Conservation (phyloP, 2,113 vertebrate genomes). For the Chloebia gouldiae region DNA sequence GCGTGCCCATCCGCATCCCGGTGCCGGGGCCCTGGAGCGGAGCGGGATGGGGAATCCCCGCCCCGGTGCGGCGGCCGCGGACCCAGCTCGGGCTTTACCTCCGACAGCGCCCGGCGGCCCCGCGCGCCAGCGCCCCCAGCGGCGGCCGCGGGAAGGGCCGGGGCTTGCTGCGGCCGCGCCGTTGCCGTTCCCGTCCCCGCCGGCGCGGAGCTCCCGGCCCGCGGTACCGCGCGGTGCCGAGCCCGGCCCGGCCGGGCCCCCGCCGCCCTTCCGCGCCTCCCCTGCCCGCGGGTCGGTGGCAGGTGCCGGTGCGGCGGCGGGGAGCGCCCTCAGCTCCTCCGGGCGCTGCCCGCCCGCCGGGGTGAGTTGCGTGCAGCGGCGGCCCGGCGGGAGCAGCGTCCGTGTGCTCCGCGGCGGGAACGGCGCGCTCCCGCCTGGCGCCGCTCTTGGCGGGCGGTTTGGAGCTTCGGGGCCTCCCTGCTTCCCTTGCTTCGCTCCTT, state of each 20-base stretch:
- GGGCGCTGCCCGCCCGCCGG: neutral
- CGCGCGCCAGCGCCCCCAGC: neutral
- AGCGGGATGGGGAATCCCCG: no score
- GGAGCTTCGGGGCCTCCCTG: neutral
- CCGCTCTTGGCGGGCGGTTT: neutral
- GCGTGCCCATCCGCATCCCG: no score
- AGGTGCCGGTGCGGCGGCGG: neutral
- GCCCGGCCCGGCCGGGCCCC: neutral
- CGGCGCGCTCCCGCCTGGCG: neutral
- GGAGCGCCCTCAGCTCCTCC: neutral
- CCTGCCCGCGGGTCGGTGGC: neutral
- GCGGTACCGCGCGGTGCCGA: neutral
- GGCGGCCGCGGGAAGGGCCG: neutral
- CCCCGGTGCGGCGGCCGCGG: neutral
- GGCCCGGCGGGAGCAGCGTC: neutral
- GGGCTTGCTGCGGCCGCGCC: neutral
- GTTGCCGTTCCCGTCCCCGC: neutral
- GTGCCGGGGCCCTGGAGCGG: no score
- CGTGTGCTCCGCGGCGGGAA: neutral
- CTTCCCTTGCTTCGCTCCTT: neutral
- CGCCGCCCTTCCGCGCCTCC: neutral
- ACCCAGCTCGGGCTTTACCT: constrained; percentile 39
- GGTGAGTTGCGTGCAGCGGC: neutral
- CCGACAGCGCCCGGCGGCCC: neutral
- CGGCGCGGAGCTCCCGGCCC: neutral